Percentiles rank a stretch among this genome's conserved stretches.
phyloP scores from a whole-genome alignment of 2,888 invertebrate species.

The Bibio marci region DNA sequence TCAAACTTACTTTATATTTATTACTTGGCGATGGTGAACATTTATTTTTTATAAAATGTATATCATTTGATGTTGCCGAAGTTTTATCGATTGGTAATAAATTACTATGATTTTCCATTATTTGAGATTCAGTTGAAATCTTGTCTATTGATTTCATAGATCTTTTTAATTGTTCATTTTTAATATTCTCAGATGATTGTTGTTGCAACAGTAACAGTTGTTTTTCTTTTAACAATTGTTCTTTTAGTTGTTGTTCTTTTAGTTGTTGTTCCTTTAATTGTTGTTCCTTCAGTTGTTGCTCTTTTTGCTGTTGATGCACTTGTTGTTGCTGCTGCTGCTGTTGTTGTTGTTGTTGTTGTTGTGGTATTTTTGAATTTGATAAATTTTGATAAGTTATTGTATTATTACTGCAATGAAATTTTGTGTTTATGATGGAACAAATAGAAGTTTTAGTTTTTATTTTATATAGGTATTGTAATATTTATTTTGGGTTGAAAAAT shows the following conservation, averaged over 20 bases:
- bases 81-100: neutral
- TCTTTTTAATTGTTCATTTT: neutral
- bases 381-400: too few species aligned
- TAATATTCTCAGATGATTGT: neutral
- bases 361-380: slow-evolving; percentile 8
- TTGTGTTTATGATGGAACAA: too few species aligned
- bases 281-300: slow-evolving; percentile 15
- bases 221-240: slow-evolving; percentile 2
- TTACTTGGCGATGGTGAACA: slow-evolving; percentile 1
- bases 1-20: slow-evolving; percentile 2
- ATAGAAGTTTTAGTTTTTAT: neutral
- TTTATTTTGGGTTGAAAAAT: too few species aligned
- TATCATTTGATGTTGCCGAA: neutral
- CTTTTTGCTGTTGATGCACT: slow-evolving; percentile 16
- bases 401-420: neutral
- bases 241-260: slow-evolving; percentile 17
- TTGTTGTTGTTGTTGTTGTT: slow-evolving; percentile 12
- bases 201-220: neutral
- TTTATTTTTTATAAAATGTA: slow-evolving; percentile 3
- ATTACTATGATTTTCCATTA: neutral
- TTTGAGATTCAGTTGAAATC: neutral
- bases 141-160: neutral
- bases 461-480: too few species aligned
- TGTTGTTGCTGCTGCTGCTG: slow-evolving; percentile 14
- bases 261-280: neutral